These are phyloP conservation scores for Orchestes rusci DNA, from an alignment of 2,888 invertebrate genomes.

Conservation along the genomic window DNA sequence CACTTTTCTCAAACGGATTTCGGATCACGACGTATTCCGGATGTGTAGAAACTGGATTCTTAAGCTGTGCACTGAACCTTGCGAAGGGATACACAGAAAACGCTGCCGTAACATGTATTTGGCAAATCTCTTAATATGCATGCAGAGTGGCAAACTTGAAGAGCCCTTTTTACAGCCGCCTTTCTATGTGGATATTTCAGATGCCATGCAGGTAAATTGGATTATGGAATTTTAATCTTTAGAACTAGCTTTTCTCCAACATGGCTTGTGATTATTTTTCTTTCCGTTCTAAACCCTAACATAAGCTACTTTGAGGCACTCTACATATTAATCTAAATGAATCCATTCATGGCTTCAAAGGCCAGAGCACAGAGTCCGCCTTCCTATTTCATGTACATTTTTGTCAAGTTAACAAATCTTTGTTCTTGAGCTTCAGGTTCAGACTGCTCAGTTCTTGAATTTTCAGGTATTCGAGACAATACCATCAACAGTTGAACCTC, in stretches of 20 bases:
- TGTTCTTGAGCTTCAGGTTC: too few species aligned
- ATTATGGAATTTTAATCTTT: too few species aligned
- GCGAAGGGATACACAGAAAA: conserved; percentile 36
- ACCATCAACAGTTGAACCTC: conserved; percentile 23
- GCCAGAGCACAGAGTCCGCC: too few species aligned
- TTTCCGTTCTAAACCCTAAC: too few species aligned
- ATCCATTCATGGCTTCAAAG: too few species aligned
- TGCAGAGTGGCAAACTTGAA: conserved; percentile 41
- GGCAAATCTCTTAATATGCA: conserved; percentile 42
- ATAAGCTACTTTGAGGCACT: not conserved
- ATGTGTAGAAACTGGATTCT: conserved; percentile 41
- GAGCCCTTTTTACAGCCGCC: conserved; percentile 40
- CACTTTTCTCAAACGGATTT: conserved; percentile 31
- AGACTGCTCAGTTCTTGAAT: too few species aligned
- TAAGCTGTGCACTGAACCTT: conserved; percentile 41
- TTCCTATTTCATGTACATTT: too few species aligned
- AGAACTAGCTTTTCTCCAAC: too few species aligned
- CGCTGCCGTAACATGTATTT: conserved; percentile 45
- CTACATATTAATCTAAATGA: not conserved
- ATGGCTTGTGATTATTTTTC: too few species aligned
- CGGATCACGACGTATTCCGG: conserved; percentile 28
- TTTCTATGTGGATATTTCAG: conserved; percentile 37
- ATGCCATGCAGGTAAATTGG: conserved; percentile 37
- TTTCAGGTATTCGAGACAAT: conserved; percentile 16
- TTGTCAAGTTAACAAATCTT: too few species aligned